Evolutionary conservation across 2,797 vertebrate species (phyloP).

Genomic region (Synanceia verrucosa): DNA sequence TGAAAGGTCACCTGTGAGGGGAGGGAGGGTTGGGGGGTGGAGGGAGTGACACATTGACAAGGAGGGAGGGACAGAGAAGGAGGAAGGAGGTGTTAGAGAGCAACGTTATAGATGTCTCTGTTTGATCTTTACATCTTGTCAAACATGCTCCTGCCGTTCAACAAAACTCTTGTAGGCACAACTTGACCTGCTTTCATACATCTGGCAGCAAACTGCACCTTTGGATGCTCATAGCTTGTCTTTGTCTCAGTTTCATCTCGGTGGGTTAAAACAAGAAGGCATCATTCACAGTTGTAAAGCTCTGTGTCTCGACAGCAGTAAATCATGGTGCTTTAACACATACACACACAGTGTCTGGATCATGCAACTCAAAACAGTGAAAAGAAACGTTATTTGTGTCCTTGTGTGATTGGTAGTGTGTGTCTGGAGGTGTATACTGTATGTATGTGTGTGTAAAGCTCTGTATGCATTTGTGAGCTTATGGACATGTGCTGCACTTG

Average conservation of each 20-base stretch:
- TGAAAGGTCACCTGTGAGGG: conserved; percentile 72
- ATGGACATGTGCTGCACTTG: conserved; percentile 49
- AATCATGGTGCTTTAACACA: conserved; percentile 74
- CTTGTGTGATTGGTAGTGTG: conserved; percentile 35
- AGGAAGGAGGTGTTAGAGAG: conserved; percentile 54
- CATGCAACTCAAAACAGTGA: conserved; percentile 77
- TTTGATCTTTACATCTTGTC: conserved; percentile 51
- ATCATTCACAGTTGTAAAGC: conserved; percentile 63
- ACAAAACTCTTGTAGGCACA: conserved; percentile 35
- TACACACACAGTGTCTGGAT: conserved; percentile 73
- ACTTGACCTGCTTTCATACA: conserved; percentile 29
- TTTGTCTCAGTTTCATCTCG: conserved; percentile 31
- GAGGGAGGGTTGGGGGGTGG: conserved; percentile 43
- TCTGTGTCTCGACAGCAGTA: conserved; percentile 57
- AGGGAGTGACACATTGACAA: conserved; percentile 58
- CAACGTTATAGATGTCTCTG: conserved; percentile 31
- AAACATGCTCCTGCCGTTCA: conserved; percentile 65
- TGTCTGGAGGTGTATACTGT: conserved; percentile 24
- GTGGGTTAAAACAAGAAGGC: conserved; percentile 50
- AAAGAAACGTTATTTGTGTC: conserved; percentile 43
- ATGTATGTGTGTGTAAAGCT: conserved; percentile 13
- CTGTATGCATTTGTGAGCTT: conserved; percentile 31
- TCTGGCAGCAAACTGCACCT: conserved; percentile 43
- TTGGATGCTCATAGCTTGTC: conserved; percentile 25
- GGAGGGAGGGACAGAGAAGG: conserved; percentile 62